A percentile compares a stretch with the other conserved stretches of the same genome.
Conservation (phyloP, 2,888 invertebrate species). For the Phyto melanocephala region DNA sequence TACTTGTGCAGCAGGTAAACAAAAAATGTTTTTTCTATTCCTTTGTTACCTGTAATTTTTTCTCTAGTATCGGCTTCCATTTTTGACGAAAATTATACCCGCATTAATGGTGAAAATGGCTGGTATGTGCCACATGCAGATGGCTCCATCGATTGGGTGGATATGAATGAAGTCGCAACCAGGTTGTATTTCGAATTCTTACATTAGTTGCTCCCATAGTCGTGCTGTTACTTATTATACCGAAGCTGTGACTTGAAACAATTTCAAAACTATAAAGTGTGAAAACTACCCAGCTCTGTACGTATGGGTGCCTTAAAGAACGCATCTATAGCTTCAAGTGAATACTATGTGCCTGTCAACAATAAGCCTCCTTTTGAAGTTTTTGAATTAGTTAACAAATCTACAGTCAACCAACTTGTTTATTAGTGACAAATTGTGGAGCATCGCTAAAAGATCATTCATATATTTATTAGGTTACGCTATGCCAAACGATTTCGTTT, state of each 20-base stretch:
- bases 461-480: no score
- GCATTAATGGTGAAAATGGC: slow-evolving; percentile 63
- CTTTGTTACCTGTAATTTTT: background rate
- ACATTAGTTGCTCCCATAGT: slow-evolving; percentile 78
- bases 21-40: background rate
- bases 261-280: slow-evolving; percentile 71
- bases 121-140: slow-evolving; percentile 64
- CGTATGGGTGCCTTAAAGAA: slow-evolving; percentile 70
- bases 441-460: no score
- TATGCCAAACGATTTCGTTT: no score
- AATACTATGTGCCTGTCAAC: background rate
- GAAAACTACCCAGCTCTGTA: slow-evolving; percentile 69
- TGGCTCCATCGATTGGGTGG: slow-evolving; percentile 60
- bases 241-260: slow-evolving; percentile 76
- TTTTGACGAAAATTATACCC: slow-evolving; percentile 29
- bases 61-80: background rate
- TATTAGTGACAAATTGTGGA: no score
- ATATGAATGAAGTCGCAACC: slow-evolving; percentile 73
- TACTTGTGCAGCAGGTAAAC: slow-evolving; percentile 37
- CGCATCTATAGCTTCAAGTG: background rate
- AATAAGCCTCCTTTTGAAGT: background rate
- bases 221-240: slow-evolving; percentile 78
- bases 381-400: no score
- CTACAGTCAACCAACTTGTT: no score
- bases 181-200: slow-evolving; percentile 79